Evolutionary conservation across 2,888 invertebrate genomes (phyloP).

Genomic region (Sarcophaga variegata): DNA sequence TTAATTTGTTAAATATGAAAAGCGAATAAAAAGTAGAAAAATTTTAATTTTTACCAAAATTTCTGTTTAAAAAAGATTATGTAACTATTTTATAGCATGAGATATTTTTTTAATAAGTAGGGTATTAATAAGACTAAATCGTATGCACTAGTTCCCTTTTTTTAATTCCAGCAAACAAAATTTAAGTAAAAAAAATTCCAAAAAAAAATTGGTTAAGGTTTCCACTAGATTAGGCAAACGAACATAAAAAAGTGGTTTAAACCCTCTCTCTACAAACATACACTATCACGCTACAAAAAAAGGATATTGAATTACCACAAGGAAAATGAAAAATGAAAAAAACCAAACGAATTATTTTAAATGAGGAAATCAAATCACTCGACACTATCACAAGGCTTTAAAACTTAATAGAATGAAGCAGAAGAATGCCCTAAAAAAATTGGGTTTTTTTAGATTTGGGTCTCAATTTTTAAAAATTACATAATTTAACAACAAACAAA

Average conservation of each 20-base stretch:
- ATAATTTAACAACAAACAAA: not conserved
- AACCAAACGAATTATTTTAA: not conserved
- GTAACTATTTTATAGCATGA: too few species aligned
- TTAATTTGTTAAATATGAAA: too few species aligned
- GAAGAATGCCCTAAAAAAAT: not conserved
- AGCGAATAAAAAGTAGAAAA: too few species aligned
- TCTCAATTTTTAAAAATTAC: not conserved
- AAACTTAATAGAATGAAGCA: not conserved
- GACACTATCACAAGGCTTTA: not conserved
- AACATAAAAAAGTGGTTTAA: not conserved
- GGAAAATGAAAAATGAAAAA: slow-evolving; percentile 9
- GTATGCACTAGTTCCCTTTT: not conserved
- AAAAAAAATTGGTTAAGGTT: slow-evolving; percentile 22
- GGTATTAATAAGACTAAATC: slow-evolving; percentile 29
- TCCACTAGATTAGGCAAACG: slow-evolving; percentile 52
- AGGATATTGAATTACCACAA: slow-evolving; percentile 56
- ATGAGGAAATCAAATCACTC: not conserved
- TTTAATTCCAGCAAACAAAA: slow-evolving; percentile 7
- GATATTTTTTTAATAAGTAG: too few species aligned
- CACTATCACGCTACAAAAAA: not conserved
- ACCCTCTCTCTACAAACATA: not conserved
- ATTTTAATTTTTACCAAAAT: too few species aligned
- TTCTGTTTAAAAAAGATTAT: too few species aligned
- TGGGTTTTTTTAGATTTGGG: too few species aligned
- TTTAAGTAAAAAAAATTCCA: not conserved